These are phyloP conservation scores for Sanderia malayensis DNA, from an alignment of 30 jellyfish, hydroid and myxozoan genomes.

Conservation along the genomic window DNA sequence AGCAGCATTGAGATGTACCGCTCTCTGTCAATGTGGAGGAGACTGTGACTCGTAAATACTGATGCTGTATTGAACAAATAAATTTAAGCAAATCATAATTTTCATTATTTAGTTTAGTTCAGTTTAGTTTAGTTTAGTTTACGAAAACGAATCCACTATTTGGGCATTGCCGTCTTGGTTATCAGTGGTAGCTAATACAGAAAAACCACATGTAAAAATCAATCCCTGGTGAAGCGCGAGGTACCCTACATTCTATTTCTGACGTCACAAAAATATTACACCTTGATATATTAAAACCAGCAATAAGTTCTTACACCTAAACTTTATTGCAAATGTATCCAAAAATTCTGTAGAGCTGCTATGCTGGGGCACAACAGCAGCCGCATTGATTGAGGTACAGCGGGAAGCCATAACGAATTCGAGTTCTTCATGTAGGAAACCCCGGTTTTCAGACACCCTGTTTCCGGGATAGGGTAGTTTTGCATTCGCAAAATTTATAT, in stretches of 20 bases:
- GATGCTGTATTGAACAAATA: neutral
- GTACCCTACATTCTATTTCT: neutral
- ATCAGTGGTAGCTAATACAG: slow-evolving; percentile 3
- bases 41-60: slow-evolving; percentile 7
- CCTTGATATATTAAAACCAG: no score
- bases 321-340: no score
- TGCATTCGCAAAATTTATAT: slow-evolving; percentile 5
- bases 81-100: neutral
- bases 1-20: no score
- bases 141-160: slow-evolving; percentile 2
- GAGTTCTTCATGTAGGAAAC: slow-evolving; percentile 1
- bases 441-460: slow-evolving; percentile 7
- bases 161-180: slow-evolving; percentile 4
- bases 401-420: no score
- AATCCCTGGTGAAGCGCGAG: neutral
- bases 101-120: neutral
- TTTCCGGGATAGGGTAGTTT: slow-evolving; percentile 2
- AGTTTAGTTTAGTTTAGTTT: neutral
- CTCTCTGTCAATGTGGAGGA: slow-evolving; percentile 28
- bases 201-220: neutral
- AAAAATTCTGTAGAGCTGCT: no score
- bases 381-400: no score
- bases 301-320: no score
- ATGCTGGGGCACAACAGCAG: no score
- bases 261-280: slow-evolving; percentile 10